phyloP scores from a whole-genome alignment of 2,113 vertebrate species.

The Xenotilapia longispinis region DNA sequence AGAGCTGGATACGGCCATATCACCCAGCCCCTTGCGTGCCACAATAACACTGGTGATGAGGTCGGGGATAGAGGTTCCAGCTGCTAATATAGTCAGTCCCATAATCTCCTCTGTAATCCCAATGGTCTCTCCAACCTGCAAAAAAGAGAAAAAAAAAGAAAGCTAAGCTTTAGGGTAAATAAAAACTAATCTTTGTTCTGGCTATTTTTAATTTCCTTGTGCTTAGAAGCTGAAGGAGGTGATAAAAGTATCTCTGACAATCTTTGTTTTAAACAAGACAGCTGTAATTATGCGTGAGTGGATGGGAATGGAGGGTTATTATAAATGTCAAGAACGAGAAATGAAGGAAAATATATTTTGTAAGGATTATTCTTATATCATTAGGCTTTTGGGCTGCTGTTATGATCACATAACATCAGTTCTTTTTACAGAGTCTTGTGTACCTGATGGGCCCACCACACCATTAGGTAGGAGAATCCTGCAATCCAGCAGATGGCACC shows the following conservation, averaged over 20 bases:
- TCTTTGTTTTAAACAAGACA: neutral
- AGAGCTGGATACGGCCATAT: conserved; percentile 95
- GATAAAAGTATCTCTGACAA: neutral
- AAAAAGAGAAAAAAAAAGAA: neutral
- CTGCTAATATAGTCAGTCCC: conserved; percentile 94
- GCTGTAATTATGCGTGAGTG: neutral
- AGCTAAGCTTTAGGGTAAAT: conserved; percentile 33
- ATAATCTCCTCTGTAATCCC: conserved; percentile 96
- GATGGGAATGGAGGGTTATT: neutral
- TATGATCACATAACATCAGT: neutral
- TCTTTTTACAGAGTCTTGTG: neutral
- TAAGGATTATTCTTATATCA: neutral
- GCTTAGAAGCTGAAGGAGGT: neutral
- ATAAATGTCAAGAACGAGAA: neutral
- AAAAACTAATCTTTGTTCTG: conserved; percentile 41
- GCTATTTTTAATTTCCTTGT: conserved; percentile 41
- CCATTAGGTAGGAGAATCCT: conserved; percentile 92
- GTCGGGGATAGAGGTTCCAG: conserved; percentile 93
- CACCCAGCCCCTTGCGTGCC: conserved; percentile 91
- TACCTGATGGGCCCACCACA: conserved; percentile 98
- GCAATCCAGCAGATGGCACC: conserved; percentile 92
- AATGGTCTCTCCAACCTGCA: conserved; percentile 90
- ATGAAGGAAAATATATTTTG: neutral
- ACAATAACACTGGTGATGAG: conserved; percentile 96
- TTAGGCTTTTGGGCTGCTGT: neutral